phyloP scores from a whole-genome alignment of 1,140 invertebrate genomes.

The Drosophila bipectinata region DNA sequence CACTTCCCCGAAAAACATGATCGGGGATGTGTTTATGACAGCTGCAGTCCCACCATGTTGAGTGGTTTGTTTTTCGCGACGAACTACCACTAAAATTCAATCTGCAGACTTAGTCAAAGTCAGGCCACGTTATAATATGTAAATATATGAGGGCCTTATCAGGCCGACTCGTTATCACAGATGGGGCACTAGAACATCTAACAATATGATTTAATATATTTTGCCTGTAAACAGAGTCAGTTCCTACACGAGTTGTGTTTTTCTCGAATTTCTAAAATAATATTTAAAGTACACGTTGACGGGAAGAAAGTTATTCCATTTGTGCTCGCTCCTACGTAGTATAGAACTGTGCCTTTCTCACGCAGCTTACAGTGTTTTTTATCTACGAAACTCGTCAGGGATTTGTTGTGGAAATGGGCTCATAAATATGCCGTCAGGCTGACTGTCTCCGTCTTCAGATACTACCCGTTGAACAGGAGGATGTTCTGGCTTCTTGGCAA shows the following conservation, averaged over 20 bases:
- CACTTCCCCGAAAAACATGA: constrained; percentile 23
- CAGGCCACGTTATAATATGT: constrained; percentile 62
- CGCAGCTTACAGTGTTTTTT: constrained; percentile 60
- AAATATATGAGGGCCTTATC: constrained; percentile 72
- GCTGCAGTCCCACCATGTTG: constrained; percentile 42
- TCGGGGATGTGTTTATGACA: constrained; percentile 47
- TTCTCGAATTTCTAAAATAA: constrained; percentile 37
- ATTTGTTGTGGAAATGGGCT: constrained; percentile 63
- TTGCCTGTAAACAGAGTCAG: constrained; percentile 51
- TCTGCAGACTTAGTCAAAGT: constrained; percentile 46
- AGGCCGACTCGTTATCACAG: constrained; percentile 46
- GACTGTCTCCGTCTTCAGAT: constrained; percentile 29
- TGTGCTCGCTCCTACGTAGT: constrained; percentile 12
- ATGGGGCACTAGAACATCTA: constrained; percentile 60
- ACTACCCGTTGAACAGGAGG: not conserved
- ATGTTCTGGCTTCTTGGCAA: not conserved
- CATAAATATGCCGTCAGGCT: constrained; percentile 70
- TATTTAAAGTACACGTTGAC: constrained; percentile 35
- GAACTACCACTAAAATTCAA: constrained; percentile 37
- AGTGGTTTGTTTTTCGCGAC: constrained; percentile 54
- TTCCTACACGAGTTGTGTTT: constrained; percentile 24
- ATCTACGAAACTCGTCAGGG: constrained; percentile 30
- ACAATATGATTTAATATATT: constrained; percentile 78
- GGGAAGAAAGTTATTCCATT: constrained; percentile 25
- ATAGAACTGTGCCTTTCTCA: constrained; percentile 69